These are phyloP conservation scores for Trisateles emortualis DNA, from an alignment of 2,888 invertebrate species.

Conservation along the genomic window DNA sequence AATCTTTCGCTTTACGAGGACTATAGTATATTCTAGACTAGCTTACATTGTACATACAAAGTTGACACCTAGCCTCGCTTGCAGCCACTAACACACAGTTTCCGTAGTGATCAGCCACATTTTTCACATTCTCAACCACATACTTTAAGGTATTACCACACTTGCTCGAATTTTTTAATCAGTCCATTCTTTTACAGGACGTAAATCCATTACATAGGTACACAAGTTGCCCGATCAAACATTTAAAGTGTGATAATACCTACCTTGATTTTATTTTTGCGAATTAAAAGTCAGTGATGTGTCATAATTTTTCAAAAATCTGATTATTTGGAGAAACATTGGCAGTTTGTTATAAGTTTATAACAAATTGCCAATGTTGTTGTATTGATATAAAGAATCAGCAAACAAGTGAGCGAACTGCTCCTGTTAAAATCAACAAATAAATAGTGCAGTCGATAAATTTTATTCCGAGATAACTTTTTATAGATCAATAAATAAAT, in stretches of 20 bases:
- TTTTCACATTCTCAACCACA: not conserved
- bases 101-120: constrained; percentile 11
- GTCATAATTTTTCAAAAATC: not conserved
- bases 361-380: constrained; percentile 11
- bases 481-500: constrained; percentile 13
- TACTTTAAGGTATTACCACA: not conserved
- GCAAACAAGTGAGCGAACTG: constrained; percentile 2
- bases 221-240: not conserved
- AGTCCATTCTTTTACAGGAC: not conserved
- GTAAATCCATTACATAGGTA: too few species aligned
- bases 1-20: constrained; percentile 13
- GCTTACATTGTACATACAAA: constrained; percentile 7
- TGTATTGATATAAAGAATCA: too few species aligned
- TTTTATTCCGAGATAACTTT: constrained; percentile 13
- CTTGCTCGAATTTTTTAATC: not conserved
- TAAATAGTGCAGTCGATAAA: constrained; percentile 8
- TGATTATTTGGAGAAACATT: not conserved
- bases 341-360: not conserved
- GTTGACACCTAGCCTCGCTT: constrained; percentile 12
- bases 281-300: not conserved
- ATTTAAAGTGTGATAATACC: not conserved
- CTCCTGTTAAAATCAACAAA: constrained; percentile 1
- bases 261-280: not conserved
- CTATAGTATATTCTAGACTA: constrained; percentile 1
- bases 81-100: constrained; percentile 24